Base-by-base conservation (phyloP, 1,140 invertebrate genomes). In the Cyphomyrmex costatus region DNA sequence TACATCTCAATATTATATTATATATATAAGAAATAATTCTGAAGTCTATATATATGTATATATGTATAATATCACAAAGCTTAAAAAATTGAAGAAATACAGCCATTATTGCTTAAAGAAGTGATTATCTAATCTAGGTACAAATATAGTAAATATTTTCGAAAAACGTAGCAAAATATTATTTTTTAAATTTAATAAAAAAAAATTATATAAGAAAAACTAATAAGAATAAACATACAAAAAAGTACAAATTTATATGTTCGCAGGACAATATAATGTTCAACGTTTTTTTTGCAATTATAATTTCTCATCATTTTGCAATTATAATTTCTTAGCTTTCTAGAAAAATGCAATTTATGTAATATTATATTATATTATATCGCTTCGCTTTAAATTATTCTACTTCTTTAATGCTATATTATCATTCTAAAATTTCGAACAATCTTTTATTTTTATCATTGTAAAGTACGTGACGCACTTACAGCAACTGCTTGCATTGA, bases 381-480 rank as follows among this genome's bases (percentile, higher is more conserved):
- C 24, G 3, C 14, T 51, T 51, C 5, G 3, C n/a, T 60, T 19
- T 58, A 19, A 76, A 58, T 16, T 76, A 1, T 36, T 1, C n/a
- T 42, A 27, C 1, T 33, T 0, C 7, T 53, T 27, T 73, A 51
- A 46, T 8, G 30, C 7, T 3, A 16, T 33, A 24, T 70, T 21
- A n/a, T 49, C 53, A 73, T 30, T 73, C 16, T 14, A 71, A 71
- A 71, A 71, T 73, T 73, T 53, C 19, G 8, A 73, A 49, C 49
- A 49, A 70, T 56, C n/a, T 51, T 30, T 19, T 53, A 21, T 53
- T 73, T 33, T 30, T 53, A 53, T 73, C 19, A 53, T 73, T 12
- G 21, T 49, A 68, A 68, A 66, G 8, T n/a, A 24, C 49, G 49
- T 10, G 33, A 36, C 30, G 33, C 7, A 42, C 8, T 0, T 24